These are phyloP conservation scores for Patella depressa DNA, from an alignment of 2,888 invertebrate genomes.

Conservation along the genomic window DNA sequence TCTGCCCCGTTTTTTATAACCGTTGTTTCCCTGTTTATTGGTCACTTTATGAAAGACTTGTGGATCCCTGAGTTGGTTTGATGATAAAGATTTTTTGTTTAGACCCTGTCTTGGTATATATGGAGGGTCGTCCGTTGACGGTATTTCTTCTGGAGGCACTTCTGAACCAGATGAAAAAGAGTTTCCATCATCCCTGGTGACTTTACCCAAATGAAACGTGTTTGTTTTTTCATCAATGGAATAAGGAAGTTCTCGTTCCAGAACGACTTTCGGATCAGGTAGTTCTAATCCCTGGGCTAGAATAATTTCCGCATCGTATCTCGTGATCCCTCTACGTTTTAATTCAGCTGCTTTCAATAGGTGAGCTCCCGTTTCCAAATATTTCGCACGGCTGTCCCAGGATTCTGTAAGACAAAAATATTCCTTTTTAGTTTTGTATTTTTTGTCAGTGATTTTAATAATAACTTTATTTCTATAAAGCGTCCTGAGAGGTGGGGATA, in stretches of 20 bases:
- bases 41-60: background rate
- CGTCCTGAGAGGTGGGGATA: no score
- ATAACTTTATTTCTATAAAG: no score
- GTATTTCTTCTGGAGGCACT: background rate
- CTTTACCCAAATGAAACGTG: background rate
- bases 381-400: constrained; percentile 65
- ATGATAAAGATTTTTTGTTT: background rate
- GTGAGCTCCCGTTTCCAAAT: constrained; percentile 65
- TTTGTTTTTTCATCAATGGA: constrained; percentile 10
- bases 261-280: constrained; percentile 52
- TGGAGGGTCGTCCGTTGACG: background rate
- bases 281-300: constrained; percentile 63
- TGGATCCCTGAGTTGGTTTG: background rate
- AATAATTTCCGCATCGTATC: constrained; percentile 69
- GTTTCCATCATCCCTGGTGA: background rate
- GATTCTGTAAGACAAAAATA: constrained; percentile 44
- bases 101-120: background rate
- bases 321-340: constrained; percentile 66
- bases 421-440: no score
- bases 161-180: background rate
- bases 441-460: no score
- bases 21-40: background rate
- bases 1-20: background rate
- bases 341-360: constrained; percentile 64
- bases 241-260: constrained; percentile 15